Base-by-base conservation (phyloP, 92 coral and sea anemone genomes). In the Plumapathes pennacea region DNA sequence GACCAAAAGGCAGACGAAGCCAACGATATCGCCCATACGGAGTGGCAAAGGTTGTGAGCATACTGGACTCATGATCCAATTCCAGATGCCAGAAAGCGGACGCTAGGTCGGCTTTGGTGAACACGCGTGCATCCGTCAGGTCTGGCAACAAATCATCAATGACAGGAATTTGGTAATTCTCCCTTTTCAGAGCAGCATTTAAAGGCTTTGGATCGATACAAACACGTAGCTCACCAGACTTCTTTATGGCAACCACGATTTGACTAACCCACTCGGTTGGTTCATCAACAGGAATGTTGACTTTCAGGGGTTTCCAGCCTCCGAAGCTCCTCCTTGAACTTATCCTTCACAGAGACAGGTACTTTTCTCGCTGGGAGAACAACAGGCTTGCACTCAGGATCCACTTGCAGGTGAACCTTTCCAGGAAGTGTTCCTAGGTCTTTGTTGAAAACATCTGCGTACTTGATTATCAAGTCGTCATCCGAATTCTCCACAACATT, bases 241-340 rank as follows among this genome's bases (percentile, higher is more conserved):
- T 21, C 18, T 54, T 54, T 20, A 68, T 38, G 18, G 76, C 76
- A 11, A 57, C 67, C 17, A 56, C 67, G 27, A 67, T 54, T 22
- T 54, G 64, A 41, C 74, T 67, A 14, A 69, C 76, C 67, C 76
- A 57, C 34, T 69, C 58, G 11, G 76, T 69, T 44, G 67, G 74
- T 27, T 67, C 55, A 10, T 67, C 65, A 8, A 67, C 74, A 29
- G 74, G 74, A 38, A 54, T 14, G 45, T 50, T 67, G 24, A 67
- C 74, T 13, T 44, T 45, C 10, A 62, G 40, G n/a, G 20, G 1
- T 29, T 62, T 10, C 32, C 68, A 44, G 32, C 14, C 56, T 44
- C 32, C 31, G 39, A 26, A 60, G 68, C 31, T 54, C 62, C 25
- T 15, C 39, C 44, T 58, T 28, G 38, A 38, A 58, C 10, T 58